phyloP scores from a whole-genome alignment of 1,140 invertebrate species.

The Aphidius gifuensis region DNA sequence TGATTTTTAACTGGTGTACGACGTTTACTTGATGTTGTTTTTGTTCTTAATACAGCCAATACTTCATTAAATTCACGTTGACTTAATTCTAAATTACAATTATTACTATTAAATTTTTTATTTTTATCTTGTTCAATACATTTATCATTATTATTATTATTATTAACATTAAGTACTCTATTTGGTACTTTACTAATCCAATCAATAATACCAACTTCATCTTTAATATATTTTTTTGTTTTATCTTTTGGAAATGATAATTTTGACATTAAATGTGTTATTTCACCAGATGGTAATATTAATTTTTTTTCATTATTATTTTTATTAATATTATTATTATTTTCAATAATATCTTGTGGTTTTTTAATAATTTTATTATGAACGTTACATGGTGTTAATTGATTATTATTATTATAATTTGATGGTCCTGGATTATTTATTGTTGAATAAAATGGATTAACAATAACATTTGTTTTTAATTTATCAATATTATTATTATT shows the following conservation, averaged over 20 bases:
- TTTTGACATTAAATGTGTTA: conserved; percentile 45
- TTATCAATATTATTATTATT: conserved; percentile 5
- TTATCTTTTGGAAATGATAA: conserved; percentile 33
- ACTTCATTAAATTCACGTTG: conserved; percentile 55
- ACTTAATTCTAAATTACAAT: conserved; percentile 52
- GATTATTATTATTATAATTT: conserved; percentile 14
- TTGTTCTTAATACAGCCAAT: conserved; percentile 49
- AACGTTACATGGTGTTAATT: conserved; percentile 31
- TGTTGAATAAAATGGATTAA: conserved; percentile 33
- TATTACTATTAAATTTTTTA: conserved; percentile 29
- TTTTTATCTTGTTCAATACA: conserved; percentile 20
- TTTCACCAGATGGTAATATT: conserved; percentile 25
- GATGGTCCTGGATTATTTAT: conserved; percentile 39
- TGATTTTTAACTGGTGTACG: conserved; percentile 34
- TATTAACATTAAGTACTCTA: conserved; percentile 32
- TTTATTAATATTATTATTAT: not conserved
- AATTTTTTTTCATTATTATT: conserved; percentile 16
- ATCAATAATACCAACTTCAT: conserved; percentile 42
- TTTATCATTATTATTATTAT: conserved; percentile 15
- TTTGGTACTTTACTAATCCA: conserved; percentile 46
- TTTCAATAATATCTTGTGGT: conserved; percentile 20
- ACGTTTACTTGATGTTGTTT: conserved; percentile 39
- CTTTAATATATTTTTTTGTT: conserved; percentile 17
- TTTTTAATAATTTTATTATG: conserved; percentile 31
- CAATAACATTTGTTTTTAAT: conserved; percentile 22